A percentile compares a stretch with the other conserved stretches of the same genome.
Evolutionary conservation across 2,888 invertebrate genomes (phyloP).

Genomic region (Trisateles emortualis): DNA sequence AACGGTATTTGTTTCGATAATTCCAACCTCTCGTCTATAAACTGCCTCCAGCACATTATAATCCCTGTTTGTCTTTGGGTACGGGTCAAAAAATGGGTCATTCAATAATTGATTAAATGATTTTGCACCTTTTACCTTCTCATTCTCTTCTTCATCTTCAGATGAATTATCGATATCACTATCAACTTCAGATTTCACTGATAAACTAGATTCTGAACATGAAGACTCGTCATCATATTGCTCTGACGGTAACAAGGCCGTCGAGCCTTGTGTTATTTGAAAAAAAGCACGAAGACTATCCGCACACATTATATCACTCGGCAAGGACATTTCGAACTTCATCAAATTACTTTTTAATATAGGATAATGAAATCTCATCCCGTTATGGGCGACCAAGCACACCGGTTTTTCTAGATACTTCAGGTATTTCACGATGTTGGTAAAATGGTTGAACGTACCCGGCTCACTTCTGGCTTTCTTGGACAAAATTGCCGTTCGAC

Average conservation of each 20-base stretch:
- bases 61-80: not conserved
- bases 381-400: conserved; percentile 94
- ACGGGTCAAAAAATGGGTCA: not conserved
- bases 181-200: no score
- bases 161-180: no score
- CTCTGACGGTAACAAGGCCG: not conserved
- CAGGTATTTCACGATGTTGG: conserved; percentile 87
- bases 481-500: conserved; percentile 79
- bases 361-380: conserved; percentile 92
- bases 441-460: not conserved
- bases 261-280: conserved; percentile 59
- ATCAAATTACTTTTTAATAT: conserved; percentile 88
- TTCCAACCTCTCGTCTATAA: not conserved
- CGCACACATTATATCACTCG: conserved; percentile 87
- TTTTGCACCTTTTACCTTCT: no score
- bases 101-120: no score
- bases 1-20: not conserved
- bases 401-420: conserved; percentile 88
- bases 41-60: not conserved
- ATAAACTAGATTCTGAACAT: not conserved
- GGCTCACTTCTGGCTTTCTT: conserved; percentile 79
- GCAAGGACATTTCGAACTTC: conserved; percentile 71
- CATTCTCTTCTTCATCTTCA: no score
- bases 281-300: conserved; percentile 76
- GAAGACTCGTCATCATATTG: not conserved